Evolutionary conservation across 2,113 vertebrate genomes (phyloP), one percentile per base, ranked within the genome.

Genomic region (Nestor notabilis): DNA sequence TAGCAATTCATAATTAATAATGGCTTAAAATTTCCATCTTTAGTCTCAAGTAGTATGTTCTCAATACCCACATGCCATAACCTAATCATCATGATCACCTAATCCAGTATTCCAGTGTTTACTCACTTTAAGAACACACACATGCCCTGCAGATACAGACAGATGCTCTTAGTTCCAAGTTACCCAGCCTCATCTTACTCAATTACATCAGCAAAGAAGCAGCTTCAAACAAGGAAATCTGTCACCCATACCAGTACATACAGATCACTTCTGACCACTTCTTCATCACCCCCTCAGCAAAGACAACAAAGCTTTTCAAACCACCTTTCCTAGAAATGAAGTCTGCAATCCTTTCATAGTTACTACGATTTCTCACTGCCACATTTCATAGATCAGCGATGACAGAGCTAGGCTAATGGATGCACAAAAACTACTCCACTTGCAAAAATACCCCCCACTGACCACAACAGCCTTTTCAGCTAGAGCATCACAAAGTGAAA

Each of bases 71-170:
- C 28, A 11, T 4, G 16, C 4, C 13, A 17, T 21, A n/a, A 50
- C 10, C 47, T 64, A 2, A 76, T n/a, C 18, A 72, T 21, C 19
- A 37, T 8, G 43, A 84, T 6, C 53, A 39, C 24, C 33, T 75
- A 13, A 39, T 14, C 2, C 68, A 41, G n/a, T 16, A 2, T 31
- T 60, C 6, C 61, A 58, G 0, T 1, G 8, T 23, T 52, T 39
- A 23, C 56, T 58, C 58, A 7, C 20, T 66, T 46, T 1, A 33
- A 47, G 31, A 17, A 46, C 7, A 46, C 9, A 43, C 7, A 47
- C 12, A 46, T 0, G 2, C 28, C 11, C 49, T 61, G 43, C 69
- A 56, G 21, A 43, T 13, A 12, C 0, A 1, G 4, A 55, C 10
- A 6, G 10, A 6, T 1, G 2, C n/a, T 68, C 11, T 0, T 29